phyloP scores from a whole-genome alignment of 2,113 vertebrate species.

The Prionailurus bengalensis region DNA sequence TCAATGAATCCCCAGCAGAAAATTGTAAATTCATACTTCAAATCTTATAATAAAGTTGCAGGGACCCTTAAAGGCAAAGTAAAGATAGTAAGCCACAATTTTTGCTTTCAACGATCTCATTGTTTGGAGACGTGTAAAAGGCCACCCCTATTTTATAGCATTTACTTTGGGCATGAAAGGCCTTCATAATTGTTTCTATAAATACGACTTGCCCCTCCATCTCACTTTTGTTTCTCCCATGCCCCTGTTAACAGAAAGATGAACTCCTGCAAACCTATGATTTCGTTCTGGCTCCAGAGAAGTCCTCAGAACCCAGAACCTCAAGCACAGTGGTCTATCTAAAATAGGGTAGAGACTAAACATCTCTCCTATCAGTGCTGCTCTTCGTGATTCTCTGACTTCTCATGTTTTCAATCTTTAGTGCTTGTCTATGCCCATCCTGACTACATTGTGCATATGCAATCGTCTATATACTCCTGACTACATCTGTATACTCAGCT shows the following conservation, averaged over 20 bases:
- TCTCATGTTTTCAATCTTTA: background rate
- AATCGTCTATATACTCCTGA: background rate
- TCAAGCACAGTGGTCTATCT: background rate
- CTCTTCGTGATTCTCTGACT: background rate
- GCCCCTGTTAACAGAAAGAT: background rate
- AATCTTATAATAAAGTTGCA: background rate
- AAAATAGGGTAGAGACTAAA: background rate
- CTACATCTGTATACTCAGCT: background rate
- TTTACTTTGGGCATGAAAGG: background rate
- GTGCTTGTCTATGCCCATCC: background rate
- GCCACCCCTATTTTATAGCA: background rate
- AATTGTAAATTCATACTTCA: background rate
- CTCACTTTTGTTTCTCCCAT: background rate
- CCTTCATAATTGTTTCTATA: background rate
- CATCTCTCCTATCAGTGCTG: rapidly evolving
- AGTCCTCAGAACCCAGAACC: background rate
- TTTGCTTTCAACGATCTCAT: background rate
- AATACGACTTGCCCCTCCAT: background rate
- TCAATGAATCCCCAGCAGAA: background rate
- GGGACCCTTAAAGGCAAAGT: background rate
- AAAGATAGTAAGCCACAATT: background rate
- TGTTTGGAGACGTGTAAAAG: background rate
- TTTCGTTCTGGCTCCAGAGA: background rate
- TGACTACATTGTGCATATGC: background rate
- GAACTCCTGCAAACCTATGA: background rate